These are phyloP conservation scores for Girardinus metallicus DNA, from an alignment of 2,797 vertebrate genomes.

Conservation along the genomic window DNA sequence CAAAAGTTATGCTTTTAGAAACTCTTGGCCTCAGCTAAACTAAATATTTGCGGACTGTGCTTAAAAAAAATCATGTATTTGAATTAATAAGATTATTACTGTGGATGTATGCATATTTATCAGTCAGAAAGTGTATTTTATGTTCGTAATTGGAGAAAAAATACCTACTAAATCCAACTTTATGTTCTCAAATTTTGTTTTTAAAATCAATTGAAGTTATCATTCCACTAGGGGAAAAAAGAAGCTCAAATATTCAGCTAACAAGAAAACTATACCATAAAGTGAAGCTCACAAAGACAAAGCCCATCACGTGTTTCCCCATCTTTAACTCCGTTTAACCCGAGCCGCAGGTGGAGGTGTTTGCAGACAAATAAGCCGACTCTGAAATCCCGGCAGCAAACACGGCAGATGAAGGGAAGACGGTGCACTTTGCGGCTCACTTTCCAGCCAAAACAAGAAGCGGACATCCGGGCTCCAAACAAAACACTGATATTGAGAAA, in stretches of 20 bases:
- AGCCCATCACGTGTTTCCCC: not conserved
- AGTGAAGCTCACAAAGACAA: not conserved
- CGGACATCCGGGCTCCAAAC: slow-evolving; percentile 38
- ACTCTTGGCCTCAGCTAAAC: not conserved
- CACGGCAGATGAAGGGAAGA: slow-evolving; percentile 26
- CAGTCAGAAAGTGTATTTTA: not conserved
- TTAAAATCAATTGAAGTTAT: not conserved
- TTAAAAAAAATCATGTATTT: not conserved
- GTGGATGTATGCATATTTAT: not conserved
- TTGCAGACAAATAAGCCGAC: slow-evolving; percentile 60
- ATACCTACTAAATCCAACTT: not conserved
- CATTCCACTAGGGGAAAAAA: not conserved
- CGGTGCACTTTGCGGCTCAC: slow-evolving; percentile 12
- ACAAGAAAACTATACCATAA: not conserved
- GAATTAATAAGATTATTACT: not conserved
- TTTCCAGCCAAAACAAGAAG: slow-evolving; percentile 10
- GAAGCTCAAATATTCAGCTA: not conserved
- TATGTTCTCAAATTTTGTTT: not conserved
- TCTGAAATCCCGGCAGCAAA: slow-evolving; percentile 55
- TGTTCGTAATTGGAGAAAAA: not conserved
- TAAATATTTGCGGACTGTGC: not conserved
- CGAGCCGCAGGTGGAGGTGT: slow-evolving; percentile 24
- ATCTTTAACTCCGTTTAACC: slow-evolving; percentile 4
- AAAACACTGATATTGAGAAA: slow-evolving; percentile 19
- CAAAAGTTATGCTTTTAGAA: not conserved